These are phyloP conservation scores for Masnerella sp. DNA, from an alignment of 2,888 invertebrate genomes.

Conservation along the genomic window DNA sequence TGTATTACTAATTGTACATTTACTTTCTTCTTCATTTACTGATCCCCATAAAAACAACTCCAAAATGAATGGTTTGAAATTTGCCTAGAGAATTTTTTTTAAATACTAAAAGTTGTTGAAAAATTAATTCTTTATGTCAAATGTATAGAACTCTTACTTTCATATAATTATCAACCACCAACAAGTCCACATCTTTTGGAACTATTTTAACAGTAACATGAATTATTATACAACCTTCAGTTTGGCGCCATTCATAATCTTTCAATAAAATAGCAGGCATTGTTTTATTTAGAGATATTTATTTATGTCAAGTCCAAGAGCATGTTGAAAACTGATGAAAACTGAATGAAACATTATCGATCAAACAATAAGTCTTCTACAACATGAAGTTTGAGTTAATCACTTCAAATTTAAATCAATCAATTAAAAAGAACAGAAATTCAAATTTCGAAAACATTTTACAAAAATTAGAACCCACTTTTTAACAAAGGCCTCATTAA, in stretches of 20 bases:
- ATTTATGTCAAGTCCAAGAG: too few relatives aligned
- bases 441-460: background rate
- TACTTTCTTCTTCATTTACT: constrained; percentile 82
- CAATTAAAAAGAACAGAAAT: background rate
- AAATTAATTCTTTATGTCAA: too few relatives aligned
- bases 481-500: background rate
- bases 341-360: constrained; percentile 24
- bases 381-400: constrained; percentile 42
- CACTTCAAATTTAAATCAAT: too few relatives aligned
- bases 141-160: too few relatives aligned
- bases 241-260: constrained; percentile 88
- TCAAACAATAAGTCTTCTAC: constrained; percentile 24
- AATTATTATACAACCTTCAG: constrained; percentile 81
- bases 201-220: constrained; percentile 83
- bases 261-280: constrained; percentile 86
- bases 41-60: constrained; percentile 84
- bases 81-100: constrained; percentile 79
- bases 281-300: too few relatives aligned
- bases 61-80: constrained; percentile 85
- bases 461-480: background rate
- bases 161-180: constrained; percentile 84
- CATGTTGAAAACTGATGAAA: too few relatives aligned
- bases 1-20: constrained; percentile 82
- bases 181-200: constrained; percentile 83
- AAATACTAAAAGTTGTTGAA: too few relatives aligned